Percentiles rank a stretch among this genome's conserved stretches.
Evolutionary conservation across 2,888 invertebrate species (phyloP).

Genomic region (Empis livida): DNA sequence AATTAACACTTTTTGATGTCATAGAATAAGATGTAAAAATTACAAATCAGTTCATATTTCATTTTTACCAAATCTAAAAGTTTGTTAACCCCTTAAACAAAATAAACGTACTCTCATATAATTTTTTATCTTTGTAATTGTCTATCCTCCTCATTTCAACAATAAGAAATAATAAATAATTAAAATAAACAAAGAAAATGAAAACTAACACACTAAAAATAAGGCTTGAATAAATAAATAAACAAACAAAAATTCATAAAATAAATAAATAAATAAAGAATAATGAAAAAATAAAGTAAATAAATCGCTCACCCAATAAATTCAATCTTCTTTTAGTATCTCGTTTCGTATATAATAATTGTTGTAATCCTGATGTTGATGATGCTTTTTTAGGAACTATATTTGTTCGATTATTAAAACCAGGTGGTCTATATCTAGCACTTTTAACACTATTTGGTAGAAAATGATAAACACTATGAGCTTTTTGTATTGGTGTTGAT

Average conservation of each 20-base stretch:
- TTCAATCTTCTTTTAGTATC: slow-evolving; percentile 39
- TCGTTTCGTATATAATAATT: slow-evolving; percentile 43
- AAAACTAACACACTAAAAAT: no score
- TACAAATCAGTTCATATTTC: no score
- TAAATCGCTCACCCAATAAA: slow-evolving; percentile 42
- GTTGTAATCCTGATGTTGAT: slow-evolving; percentile 63
- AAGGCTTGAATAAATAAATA: no score
- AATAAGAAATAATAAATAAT: no score
- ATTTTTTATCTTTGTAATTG: no score
- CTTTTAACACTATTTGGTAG: slow-evolving; percentile 61
- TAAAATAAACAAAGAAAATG: no score
- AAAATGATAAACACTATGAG: slow-evolving; percentile 49
- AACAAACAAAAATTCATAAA: slow-evolving; percentile 13
- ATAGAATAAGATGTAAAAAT: no score
- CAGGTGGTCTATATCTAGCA: slow-evolving; percentile 75
- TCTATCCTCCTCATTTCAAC: no score
- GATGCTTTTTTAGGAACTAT: slow-evolving; percentile 57
- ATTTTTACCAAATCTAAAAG: no score
- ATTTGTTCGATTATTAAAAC: slow-evolving; percentile 40
- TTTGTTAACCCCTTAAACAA: no score
- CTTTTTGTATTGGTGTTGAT: slow-evolving; percentile 45
- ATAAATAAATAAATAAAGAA: slow-evolving; percentile 14
- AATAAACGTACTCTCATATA: no score
- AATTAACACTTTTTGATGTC: no score
- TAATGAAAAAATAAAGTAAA: slow-evolving; percentile 8